Base-by-base conservation (phyloP, 2,888 invertebrate genomes). In the Perizoma affinitatum region DNA sequence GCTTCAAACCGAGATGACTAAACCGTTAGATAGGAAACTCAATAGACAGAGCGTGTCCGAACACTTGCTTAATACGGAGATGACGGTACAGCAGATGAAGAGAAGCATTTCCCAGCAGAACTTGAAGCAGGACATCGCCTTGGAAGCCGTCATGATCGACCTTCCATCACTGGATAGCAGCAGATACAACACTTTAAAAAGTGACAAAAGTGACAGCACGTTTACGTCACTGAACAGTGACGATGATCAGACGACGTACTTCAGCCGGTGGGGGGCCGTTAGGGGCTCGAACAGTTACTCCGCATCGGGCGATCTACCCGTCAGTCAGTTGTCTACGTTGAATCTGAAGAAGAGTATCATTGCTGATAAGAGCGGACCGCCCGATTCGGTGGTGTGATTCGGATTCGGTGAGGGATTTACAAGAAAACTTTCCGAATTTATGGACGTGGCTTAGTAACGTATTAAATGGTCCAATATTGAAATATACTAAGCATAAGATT, bases 211-310 rank as follows among this genome's bases (percentile, higher is more conserved):
- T 34, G 75, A 67, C 0, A 81, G 80, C 0, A 86, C 86, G 0
- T 44, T 82, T 64, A 6, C 38, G 5, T 52, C 76, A 9, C 41
- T 9, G 34, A 44, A 63, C 9, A 80, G 66, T 7, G 79, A 78
- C n/a, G 69, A 71, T 6, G 69, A 71, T 42, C 63, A 0, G 75
- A 80, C 36, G 40, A 78, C 22, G 0, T 73, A 83, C 59, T 86
- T 90, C 51, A 92, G 89, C 35, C 68, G 89, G 0, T 93, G 94
- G 94, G 90, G 94, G 1, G 78, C 88, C 0, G 84, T 92, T 0
- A 78, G 94, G 0, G 93, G 92, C 22, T 94, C 94, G 0, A 93
- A 93, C 46, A 93, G 90, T 33, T 93, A 90, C 45, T 84, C 90
- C 0, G 79, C 84, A 43, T 58, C 80, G 0, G 68, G 75, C 0